Percentiles rank a stretch among this genome's conserved stretches.
Conservation (phyloP, 2,888 invertebrate species). For the Byasa hedistus region DNA sequence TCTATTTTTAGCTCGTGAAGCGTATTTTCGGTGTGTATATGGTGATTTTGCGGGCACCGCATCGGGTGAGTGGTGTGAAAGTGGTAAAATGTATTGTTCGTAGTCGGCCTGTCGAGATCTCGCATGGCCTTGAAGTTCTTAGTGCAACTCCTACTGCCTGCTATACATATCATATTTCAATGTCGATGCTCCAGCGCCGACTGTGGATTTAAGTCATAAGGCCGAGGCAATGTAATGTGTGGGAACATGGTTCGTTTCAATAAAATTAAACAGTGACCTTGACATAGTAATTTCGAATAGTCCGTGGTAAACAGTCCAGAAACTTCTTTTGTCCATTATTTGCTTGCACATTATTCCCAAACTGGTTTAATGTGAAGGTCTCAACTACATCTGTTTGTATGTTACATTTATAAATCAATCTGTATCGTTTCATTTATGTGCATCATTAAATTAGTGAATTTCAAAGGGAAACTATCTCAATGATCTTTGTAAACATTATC, state of each 20-base stretch:
- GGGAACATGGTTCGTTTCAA: slow-evolving; percentile 11
- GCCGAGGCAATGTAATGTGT: slow-evolving; percentile 5
- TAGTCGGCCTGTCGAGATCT: slow-evolving; percentile 41
- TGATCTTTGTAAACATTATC: not conserved
- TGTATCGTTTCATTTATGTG: slow-evolving; percentile 3
- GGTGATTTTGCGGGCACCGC: slow-evolving; percentile 66
- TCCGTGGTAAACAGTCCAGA: slow-evolving; percentile 29
- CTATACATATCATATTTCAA: slow-evolving; percentile 43
- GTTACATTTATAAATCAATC: slow-evolving; percentile 12
- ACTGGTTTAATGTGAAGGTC: slow-evolving; percentile 15
- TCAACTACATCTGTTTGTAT: slow-evolving; percentile 8
- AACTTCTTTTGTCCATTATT: slow-evolving; percentile 25
- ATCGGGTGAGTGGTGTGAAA: slow-evolving; percentile 67
- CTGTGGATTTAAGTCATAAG: slow-evolving; percentile 1
- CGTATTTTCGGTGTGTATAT: slow-evolving; percentile 73
- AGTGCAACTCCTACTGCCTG: slow-evolving; percentile 35
- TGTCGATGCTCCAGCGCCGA: slow-evolving; percentile 2
- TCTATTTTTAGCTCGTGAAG: slow-evolving; percentile 70
- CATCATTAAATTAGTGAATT: not conserved
- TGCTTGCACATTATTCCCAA: slow-evolving; percentile 18
- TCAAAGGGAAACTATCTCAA: not conserved
- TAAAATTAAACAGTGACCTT: slow-evolving; percentile 28
- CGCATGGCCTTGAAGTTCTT: slow-evolving; percentile 53
- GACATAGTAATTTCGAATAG: slow-evolving; percentile 25
- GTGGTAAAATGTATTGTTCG: slow-evolving; percentile 55